Base-by-base conservation (phyloP, 1,140 invertebrate species). In the Stenopsyche tienmushanensis region DNA sequence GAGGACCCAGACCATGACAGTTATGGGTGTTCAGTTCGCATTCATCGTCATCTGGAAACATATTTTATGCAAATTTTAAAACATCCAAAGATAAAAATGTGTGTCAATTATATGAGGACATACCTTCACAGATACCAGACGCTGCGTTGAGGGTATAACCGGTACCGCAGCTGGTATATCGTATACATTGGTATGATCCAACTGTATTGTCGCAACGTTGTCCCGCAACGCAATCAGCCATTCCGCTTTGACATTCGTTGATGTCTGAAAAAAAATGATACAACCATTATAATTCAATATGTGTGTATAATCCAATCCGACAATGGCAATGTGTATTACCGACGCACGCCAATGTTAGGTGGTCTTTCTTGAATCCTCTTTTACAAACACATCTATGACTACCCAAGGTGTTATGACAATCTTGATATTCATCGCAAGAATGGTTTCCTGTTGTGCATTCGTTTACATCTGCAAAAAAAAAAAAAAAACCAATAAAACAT, bases 141-240 rank as follows among this genome's bases (percentile, higher is more conserved):
- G 88, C 85, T 5, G 90, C 88, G 73, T 98, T 96, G 1, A 98
- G 77, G 0, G 94, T 96, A 73, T 99, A 99, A 0, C 97, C 97
- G 0, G 96, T 99, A 0, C 97, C 97, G 78, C 97, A 99, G 0
- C 91, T 89, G 18, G 90, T 84, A 23, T 89, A 89, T 41, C 83
- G 74, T 13, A 93, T 87, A 74, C 95, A 97, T 13, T 87, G 83
- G 74, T 86, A 96, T 8, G 92, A 93, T 1, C 94, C 94, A 18
- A 93, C 82, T 0, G 91, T 94, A 73, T 97, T 97, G 74, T 96
- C 92, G 74, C 94, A 97, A 25, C 93, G 78, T 75, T 96, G 92
- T 3, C 84, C 85, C 2, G 84, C 74, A 0, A 85, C 75, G 72
- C 82, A 88, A 70, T 83, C 81, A 73, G 83, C 44, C 41, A 3